These are phyloP conservation scores for Decapterus maruadsi DNA, from an alignment of 2,797 vertebrate genomes.

Conservation along the genomic window DNA sequence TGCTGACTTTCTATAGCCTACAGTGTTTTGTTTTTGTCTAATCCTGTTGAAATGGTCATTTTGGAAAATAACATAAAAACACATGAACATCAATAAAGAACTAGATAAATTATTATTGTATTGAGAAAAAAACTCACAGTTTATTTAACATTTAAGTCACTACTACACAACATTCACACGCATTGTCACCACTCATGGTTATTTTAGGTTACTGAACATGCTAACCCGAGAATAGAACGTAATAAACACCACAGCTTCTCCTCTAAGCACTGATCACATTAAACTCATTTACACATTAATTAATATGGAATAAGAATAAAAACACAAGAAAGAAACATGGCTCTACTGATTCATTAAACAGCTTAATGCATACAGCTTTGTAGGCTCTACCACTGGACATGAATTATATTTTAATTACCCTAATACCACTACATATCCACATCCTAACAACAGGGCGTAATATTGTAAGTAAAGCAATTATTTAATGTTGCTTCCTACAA, in stretches of 20 bases:
- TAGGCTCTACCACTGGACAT: neutral
- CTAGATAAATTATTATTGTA: no score
- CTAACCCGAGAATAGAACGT: neutral
- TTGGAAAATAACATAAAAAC: no score
- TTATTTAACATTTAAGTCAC: no score
- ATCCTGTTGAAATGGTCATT: no score
- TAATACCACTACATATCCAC: neutral
- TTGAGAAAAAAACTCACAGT: no score
- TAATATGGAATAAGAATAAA: slow-evolving; percentile 12
- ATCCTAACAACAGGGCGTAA: neutral
- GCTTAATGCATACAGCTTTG: neutral
- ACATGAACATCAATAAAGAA: no score
- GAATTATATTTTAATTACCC: neutral
- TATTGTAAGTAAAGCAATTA: neutral
- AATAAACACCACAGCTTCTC: slow-evolving; percentile 5
- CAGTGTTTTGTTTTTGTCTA: no score
- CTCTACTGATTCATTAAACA: slow-evolving; percentile 1
- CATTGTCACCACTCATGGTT: neutral
- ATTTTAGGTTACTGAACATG: neutral
- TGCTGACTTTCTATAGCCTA: no score
- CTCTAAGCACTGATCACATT: slow-evolving; percentile 6
- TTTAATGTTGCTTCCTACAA: slow-evolving; percentile 5
- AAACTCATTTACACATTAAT: slow-evolving; percentile 33
- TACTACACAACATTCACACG: neutral
- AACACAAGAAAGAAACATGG: neutral